These are phyloP conservation scores for Tonatia bakeri DNA, from an alignment of 2,113 vertebrate genomes.

Conservation along the genomic window DNA sequence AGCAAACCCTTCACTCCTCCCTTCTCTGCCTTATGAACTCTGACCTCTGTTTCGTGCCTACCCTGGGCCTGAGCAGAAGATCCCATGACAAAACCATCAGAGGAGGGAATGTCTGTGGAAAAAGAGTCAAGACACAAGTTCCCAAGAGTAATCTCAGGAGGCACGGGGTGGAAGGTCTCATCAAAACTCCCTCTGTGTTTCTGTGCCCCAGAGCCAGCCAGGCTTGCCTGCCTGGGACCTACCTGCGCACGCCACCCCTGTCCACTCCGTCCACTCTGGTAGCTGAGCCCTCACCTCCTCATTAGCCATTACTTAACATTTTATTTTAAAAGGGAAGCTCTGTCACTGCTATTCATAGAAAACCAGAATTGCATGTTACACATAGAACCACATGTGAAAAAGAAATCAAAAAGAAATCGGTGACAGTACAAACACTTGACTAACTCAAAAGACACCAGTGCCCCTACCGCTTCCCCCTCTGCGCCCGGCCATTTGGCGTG, in stretches of 20 bases:
- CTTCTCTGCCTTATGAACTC: background rate
- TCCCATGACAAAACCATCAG: background rate
- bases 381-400: background rate
- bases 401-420: background rate
- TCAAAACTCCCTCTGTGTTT: background rate
- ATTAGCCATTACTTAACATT: background rate
- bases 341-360: background rate
- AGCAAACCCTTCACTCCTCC: background rate
- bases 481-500: background rate
- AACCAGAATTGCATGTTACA: too few species aligned
- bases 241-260: rapidly evolving
- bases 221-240: background rate
- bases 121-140: background rate
- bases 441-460: background rate
- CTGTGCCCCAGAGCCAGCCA: rapidly evolving
- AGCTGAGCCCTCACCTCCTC: background rate
- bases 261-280: background rate
- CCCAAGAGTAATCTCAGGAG: background rate
- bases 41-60: background rate
- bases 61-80: background rate
- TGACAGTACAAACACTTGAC: too few species aligned
- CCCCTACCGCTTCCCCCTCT: background rate
- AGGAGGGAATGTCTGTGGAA: background rate
- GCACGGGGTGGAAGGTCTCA: background rate
- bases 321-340: background rate